Evolutionary conservation across 2,888 invertebrate genomes (phyloP).

Genomic region (Hecatera dysodea): DNA sequence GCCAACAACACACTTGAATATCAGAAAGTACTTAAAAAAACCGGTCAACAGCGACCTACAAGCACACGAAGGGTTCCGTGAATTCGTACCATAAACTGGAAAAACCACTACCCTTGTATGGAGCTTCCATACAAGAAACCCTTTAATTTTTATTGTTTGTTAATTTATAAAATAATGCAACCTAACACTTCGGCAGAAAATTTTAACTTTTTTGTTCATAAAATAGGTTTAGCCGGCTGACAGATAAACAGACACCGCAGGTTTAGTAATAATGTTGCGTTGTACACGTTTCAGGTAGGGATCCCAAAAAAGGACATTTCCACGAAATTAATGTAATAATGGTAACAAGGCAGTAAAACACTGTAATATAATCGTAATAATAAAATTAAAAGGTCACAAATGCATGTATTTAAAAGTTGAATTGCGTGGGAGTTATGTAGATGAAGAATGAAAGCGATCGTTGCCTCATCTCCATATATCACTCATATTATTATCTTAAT

Average conservation of each 20-base stretch:
- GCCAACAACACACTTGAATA: constrained; percentile 20
- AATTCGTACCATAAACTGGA: too few relatives aligned
- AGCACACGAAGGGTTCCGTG: neutral
- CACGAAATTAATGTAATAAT: neutral
- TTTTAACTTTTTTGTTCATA: too few relatives aligned
- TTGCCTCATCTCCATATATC: constrained; percentile 21
- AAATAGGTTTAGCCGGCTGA: too few relatives aligned
- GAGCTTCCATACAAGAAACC: too few relatives aligned
- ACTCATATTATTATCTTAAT: neutral
- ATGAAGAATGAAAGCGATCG: constrained; percentile 17
- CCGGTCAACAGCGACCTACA: neutral
- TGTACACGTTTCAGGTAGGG: neutral
- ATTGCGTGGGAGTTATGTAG: constrained; percentile 28
- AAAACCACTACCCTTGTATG: too few relatives aligned
- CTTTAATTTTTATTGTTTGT: too few relatives aligned
- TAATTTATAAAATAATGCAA: too few relatives aligned
- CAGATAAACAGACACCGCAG: too few relatives aligned
- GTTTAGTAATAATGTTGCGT: too few relatives aligned
- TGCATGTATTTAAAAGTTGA: constrained; percentile 13
- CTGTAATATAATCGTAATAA: constrained; percentile 8
- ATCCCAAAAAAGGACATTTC: neutral
- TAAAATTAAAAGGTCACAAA: constrained; percentile 38
- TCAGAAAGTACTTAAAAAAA: constrained; percentile 2
- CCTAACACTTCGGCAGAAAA: too few relatives aligned
- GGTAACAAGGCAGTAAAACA: constrained; percentile 10